These are phyloP conservation scores for Darevskia nairensis DNA, from an alignment of 2,797 vertebrate species.

Conservation along the genomic window DNA sequence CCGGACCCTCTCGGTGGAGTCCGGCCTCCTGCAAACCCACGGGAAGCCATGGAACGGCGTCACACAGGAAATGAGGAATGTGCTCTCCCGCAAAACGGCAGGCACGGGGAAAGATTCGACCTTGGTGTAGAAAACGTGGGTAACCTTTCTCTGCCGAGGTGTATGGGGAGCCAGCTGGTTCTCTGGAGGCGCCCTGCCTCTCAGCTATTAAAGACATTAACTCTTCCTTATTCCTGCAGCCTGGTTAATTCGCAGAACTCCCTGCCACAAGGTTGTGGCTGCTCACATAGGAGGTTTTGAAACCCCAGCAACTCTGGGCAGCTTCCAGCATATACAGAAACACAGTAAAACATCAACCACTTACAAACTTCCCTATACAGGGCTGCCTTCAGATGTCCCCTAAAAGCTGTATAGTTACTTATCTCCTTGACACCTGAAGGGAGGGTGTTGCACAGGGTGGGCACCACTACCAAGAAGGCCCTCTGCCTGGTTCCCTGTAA, in stretches of 20 bases:
- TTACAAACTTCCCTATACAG: too few relatives aligned
- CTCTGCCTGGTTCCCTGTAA: too few relatives aligned
- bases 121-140: slow-evolving; percentile 75
- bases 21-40: slow-evolving; percentile 79
- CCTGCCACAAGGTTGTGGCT: background rate
- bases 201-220: background rate
- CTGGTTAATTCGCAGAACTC: background rate
- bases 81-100: slow-evolving; percentile 79
- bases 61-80: slow-evolving; percentile 87
- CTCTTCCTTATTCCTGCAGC: background rate
- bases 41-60: slow-evolving; percentile 85
- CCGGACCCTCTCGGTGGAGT: slow-evolving; percentile 81
- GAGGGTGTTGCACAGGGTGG: too few relatives aligned
- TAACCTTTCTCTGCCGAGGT: background rate
- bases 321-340: too few relatives aligned
- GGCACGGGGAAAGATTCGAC: slow-evolving; percentile 88
- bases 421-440: too few relatives aligned
- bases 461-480: too few relatives aligned
- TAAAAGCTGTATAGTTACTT: too few relatives aligned
- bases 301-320: too few relatives aligned
- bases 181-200: background rate
- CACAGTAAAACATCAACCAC: too few relatives aligned
- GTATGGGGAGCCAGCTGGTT: background rate
- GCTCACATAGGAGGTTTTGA: background rate
- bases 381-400: too few relatives aligned